phyloP scores from a whole-genome alignment of 1,140 invertebrate genomes.

The Apolygus lucorum region DNA sequence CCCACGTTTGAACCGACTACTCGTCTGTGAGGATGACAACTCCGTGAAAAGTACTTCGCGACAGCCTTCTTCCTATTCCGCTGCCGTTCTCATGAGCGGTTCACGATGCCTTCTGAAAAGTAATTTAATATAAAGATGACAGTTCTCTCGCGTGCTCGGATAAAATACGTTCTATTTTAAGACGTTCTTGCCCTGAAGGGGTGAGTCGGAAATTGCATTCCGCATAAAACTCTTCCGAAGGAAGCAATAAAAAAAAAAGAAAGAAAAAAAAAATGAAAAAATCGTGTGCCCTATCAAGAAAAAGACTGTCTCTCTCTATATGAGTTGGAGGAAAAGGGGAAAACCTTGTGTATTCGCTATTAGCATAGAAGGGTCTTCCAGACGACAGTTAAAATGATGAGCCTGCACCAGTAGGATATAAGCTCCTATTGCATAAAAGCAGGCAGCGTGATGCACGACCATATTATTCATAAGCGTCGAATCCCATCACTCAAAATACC shows the following conservation, averaged over 20 bases:
- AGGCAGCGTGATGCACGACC: background rate
- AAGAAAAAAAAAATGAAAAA: background rate
- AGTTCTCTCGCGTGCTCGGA: background rate
- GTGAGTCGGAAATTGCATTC: background rate
- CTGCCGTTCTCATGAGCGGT: no score
- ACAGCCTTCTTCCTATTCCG: no score
- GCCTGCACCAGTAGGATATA: background rate
- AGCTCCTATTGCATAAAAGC: background rate
- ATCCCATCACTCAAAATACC: no score
- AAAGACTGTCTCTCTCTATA: background rate
- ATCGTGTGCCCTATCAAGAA: background rate
- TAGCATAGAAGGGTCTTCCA: background rate
- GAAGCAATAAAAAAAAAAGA: background rate
- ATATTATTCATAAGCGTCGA: background rate
- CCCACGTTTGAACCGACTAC: no score
- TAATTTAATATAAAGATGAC: conserved; percentile 1
- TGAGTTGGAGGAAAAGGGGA: background rate
- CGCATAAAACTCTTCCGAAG: conserved; percentile 1
- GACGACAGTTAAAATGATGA: background rate
- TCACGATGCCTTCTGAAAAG: background rate
- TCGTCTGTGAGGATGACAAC: no score
- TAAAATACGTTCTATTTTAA: conserved; percentile 2
- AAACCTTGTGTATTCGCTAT: background rate
- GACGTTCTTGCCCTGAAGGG: background rate
- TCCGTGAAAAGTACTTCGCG: no score